Evolutionary conservation across 2,113 vertebrate species (phyloP).

Genomic region (Stictonetta naevosa): DNA sequence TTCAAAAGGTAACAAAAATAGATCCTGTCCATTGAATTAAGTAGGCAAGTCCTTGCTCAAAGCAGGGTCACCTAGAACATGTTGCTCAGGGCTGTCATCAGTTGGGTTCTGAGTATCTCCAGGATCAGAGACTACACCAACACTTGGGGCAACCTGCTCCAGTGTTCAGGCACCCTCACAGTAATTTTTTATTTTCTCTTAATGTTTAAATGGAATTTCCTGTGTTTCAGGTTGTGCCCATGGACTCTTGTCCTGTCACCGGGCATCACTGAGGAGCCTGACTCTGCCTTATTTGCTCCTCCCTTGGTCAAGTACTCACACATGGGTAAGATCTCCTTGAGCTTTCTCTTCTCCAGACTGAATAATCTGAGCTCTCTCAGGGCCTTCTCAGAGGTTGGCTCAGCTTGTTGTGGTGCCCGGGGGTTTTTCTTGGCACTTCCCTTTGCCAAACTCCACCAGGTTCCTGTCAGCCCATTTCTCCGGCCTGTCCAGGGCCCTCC

Average conservation of each 20-base stretch:
- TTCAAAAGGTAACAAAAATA: too few species aligned
- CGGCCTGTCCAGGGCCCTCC: background rate
- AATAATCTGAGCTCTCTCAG: background rate
- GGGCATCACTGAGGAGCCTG: background rate
- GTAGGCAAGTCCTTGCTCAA: too few species aligned
- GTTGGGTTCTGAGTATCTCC: too few species aligned
- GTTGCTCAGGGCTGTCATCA: too few species aligned
- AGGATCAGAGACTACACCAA: too few species aligned
- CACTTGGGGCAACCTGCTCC: too few species aligned
- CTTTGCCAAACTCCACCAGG: background rate
- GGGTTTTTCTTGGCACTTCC: background rate
- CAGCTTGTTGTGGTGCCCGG: background rate
- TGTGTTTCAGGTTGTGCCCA: too few species aligned
- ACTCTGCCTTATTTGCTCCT: background rate
- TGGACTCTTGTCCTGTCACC: background rate
- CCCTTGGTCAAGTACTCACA: rapidly evolving
- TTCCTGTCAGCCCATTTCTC: background rate
- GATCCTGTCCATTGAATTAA: too few species aligned
- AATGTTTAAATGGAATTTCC: too few species aligned
- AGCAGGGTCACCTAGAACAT: too few species aligned
- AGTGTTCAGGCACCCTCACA: too few species aligned
- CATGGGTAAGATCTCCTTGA: background rate
- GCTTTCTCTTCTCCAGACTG: background rate
- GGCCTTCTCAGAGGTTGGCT: background rate
- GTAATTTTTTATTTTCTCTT: too few species aligned